These are phyloP conservation scores for Imbricaverruca yamaguchii DNA, from an alignment of 2,888 invertebrate genomes.

Conservation along the genomic window DNA sequence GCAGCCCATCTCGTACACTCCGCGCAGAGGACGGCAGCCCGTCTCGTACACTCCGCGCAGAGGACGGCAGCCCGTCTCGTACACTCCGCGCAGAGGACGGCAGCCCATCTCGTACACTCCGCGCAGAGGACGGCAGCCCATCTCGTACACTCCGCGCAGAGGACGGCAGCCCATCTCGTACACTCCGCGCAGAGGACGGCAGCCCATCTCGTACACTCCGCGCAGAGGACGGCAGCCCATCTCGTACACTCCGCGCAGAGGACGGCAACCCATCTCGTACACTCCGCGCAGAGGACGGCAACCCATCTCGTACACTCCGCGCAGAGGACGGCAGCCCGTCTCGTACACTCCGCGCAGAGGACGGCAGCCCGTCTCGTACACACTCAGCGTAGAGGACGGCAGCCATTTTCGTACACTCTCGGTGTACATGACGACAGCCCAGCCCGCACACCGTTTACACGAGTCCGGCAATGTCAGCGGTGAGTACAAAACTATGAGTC, in stretches of 20 bases:
- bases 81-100: neutral
- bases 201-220: neutral
- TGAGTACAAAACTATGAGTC: constrained; percentile 20
- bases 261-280: neutral
- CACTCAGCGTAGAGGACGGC: too few species aligned
- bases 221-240: neutral
- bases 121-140: neutral
- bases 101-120: neutral
- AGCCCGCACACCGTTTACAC: too few species aligned
- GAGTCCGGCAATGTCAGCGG: neutral
- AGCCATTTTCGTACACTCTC: too few species aligned
- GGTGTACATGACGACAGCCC: neutral
- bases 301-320: neutral
- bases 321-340: neutral
- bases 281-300: neutral
- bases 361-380: neutral
- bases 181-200: neutral
- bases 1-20: too few species aligned
- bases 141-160: neutral
- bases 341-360: too few species aligned
- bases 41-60: neutral
- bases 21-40: neutral
- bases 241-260: neutral
- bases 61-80: neutral
- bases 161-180: neutral